Evolutionary conservation across 1,140 invertebrate genomes (phyloP).

Genomic region (Camponotus floridanus): DNA sequence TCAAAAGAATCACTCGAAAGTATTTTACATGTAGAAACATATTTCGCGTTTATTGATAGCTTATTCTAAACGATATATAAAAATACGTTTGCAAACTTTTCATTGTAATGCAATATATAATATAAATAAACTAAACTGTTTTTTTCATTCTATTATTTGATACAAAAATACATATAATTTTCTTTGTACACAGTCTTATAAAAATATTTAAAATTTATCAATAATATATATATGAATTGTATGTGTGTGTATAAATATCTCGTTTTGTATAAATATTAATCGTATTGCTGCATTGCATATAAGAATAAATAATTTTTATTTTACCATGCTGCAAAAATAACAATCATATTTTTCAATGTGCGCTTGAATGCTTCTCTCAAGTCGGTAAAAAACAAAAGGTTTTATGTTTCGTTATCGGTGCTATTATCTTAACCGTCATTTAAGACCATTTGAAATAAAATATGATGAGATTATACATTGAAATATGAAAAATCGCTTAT

Average conservation of each 20-base stretch:
- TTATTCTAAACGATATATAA: not conserved
- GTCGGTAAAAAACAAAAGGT: not conserved
- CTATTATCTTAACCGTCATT: conserved; percentile 17
- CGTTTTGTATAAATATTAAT: not conserved
- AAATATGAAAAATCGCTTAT: conserved; percentile 42
- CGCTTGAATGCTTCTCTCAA: not conserved
- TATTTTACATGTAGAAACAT: not conserved
- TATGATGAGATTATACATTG: conserved; percentile 49
- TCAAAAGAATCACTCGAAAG: not conserved
- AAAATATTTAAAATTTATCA: not conserved
- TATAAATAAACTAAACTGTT: not conserved
- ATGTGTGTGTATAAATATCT: not conserved
- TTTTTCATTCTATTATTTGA: not conserved
- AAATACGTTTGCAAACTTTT: not conserved
- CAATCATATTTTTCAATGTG: conserved; percentile 24
- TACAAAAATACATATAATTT: not conserved
- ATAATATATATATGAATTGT: not conserved
- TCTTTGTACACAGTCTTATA: not conserved
- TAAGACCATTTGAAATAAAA: conserved; percentile 54
- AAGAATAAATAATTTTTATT: conserved; percentile 4
- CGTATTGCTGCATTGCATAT: not conserved
- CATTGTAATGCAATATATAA: not conserved
- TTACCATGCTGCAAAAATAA: conserved; percentile 34
- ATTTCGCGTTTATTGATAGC: not conserved
- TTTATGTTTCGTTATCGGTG: conserved; percentile 11